Evolutionary conservation across 1,140 invertebrate genomes (phyloP).

Genomic region (Dinoponera quadriceps): DNA sequence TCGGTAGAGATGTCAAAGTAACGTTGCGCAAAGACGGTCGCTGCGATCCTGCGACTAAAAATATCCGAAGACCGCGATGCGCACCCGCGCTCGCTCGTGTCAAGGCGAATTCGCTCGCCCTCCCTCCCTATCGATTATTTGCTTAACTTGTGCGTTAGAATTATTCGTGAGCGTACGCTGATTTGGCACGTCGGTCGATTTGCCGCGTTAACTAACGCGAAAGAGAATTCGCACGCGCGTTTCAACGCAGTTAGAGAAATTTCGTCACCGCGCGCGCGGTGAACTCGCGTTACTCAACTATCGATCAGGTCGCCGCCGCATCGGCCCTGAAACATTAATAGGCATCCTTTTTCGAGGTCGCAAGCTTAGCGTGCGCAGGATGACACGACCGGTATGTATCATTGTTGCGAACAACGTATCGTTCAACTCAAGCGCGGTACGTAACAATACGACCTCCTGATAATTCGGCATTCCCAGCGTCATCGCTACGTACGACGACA

Average conservation of each 20-base stretch:
- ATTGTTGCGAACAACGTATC: neutral
- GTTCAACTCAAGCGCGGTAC: neutral
- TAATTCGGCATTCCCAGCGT: too few relatives aligned
- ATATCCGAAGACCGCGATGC: neutral
- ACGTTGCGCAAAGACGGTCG: neutral
- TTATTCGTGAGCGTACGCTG: neutral
- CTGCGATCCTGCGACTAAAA: neutral
- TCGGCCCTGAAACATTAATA: slow-evolving; percentile 14
- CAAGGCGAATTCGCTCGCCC: neutral
- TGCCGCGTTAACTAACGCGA: neutral
- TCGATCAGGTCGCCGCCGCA: neutral
- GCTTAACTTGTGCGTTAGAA: slow-evolving; percentile 32
- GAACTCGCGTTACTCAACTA: slow-evolving; percentile 14
- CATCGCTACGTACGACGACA: too few relatives aligned
- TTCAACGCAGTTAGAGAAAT: slow-evolving; percentile 1
- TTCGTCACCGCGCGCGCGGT: neutral
- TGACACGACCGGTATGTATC: neutral
- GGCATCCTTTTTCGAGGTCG: neutral
- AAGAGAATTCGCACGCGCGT: neutral
- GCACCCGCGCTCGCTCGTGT: too few relatives aligned
- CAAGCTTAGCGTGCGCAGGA: neutral
- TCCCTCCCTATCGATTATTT: slow-evolving; percentile 15
- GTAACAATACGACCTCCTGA: too few relatives aligned
- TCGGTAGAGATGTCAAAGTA: neutral
- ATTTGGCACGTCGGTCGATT: slow-evolving; percentile 43